Evolutionary conservation across 2,888 invertebrate species (phyloP), one percentile per base, ranked within the genome.

Genomic region (Scrobipalpa costella): DNA sequence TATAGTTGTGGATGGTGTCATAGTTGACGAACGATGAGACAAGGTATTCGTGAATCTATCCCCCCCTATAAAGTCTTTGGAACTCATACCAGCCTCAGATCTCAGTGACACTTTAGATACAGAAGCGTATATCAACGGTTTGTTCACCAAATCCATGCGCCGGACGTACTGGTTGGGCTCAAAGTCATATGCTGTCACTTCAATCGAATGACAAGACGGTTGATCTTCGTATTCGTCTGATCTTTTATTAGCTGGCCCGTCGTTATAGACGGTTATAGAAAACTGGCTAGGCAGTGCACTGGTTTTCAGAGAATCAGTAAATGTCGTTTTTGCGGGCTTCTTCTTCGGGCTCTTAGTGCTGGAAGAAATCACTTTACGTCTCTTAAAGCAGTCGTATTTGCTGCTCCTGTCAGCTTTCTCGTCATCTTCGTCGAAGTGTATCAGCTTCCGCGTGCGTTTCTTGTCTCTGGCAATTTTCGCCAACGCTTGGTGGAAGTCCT

Each of bases 401-500:
- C 50, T 17, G 33, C n/a, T 49, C 15, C 17, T 55, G 15, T 34
- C 55, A 1, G 15, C 55, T 6, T 2, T 7, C 7, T 15, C 44
- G n/a, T 44, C 44, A 7, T 44, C 44, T 1, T 44, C 44, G 15
- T n/a, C 15, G 5, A 44, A 44, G 15, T 44, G 62, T 57, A 71
- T 66, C 47, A 63, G 8, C 33, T 2, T 49, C 66, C 67, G 15
- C 57, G 62, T 57, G 55, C 68, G 68, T 15, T 15, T 66, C 60
- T 86, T 87, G 40, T 81, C 84, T 15, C 70, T 71, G 0, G 84
- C 86, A 64, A 88, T 82, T 0, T 80, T 66, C 67, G 74, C 80
- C n/a, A 88, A 66, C 0, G 88, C 84, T 67, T 87, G 71, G 61
- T 73, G 85, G 6, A 88, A 69, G 40, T 77, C 86, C 47, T 74